phyloP scores from a whole-genome alignment of 2,113 vertebrate species.

The Phrynosoma platyrhinos region DNA sequence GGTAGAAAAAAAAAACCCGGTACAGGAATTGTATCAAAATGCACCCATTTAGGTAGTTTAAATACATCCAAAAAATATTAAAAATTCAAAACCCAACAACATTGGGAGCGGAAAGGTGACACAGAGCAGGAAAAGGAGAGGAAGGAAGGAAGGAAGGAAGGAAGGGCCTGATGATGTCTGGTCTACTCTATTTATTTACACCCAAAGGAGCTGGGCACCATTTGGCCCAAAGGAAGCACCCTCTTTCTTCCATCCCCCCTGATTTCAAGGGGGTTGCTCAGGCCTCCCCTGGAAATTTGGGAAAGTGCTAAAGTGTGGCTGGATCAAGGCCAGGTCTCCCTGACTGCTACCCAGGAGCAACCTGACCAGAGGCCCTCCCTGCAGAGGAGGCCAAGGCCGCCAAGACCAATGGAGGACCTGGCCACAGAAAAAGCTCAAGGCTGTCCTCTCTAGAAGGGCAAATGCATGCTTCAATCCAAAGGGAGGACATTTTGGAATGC shows the following conservation, averaged over 20 bases:
- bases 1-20: constrained; percentile 77
- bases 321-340: constrained; percentile 34
- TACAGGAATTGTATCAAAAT: constrained; percentile 70
- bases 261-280: background rate
- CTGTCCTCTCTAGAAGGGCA: too few species aligned
- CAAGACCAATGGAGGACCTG: too few species aligned
- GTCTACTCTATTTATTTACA: constrained; percentile 65
- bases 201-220: constrained; percentile 30
- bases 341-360: background rate
- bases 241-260: too few species aligned
- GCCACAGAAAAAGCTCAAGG: too few species aligned
- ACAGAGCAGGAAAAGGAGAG: background rate
- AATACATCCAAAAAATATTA: constrained; percentile 66
- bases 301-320: background rate
- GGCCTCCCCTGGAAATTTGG: background rate
- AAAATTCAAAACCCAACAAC: constrained; percentile 48
- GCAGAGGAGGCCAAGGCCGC: too few species aligned
- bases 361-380: too few species aligned
- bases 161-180: background rate
- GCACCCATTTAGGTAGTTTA: constrained; percentile 82
- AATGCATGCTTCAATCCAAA: too few species aligned
- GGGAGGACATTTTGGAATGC: too few species aligned
- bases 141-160: background rate
- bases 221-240: background rate
- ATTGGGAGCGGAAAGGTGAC: constrained; percentile 39